Evolutionary conservation across 2,113 vertebrate species (phyloP).

Genomic region (Mus pahari): DNA sequence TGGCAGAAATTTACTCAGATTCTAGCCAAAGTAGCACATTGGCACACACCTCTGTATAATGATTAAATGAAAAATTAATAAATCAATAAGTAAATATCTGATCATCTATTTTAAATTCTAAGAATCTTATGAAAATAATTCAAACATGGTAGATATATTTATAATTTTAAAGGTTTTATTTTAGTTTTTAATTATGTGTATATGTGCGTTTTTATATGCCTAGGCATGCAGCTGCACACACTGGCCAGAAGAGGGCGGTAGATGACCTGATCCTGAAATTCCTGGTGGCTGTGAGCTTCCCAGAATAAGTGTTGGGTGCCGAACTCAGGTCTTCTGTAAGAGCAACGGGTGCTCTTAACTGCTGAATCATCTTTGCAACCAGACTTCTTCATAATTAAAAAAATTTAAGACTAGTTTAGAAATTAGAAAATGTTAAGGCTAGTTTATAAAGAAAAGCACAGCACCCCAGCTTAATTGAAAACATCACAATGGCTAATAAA

Average conservation of each 20-base stretch:
- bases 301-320: too few relatives aligned
- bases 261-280: background rate
- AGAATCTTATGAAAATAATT: background rate
- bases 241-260: too few relatives aligned
- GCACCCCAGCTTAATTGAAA: background rate
- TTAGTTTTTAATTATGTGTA: background rate
- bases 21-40: background rate
- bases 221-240: background rate
- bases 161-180: background rate
- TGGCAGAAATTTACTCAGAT: background rate
- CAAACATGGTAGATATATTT: background rate
- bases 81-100: background rate
- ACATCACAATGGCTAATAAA: background rate
- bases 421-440: background rate
- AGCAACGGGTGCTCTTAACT: background rate
- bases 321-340: background rate
- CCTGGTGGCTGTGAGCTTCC: background rate
- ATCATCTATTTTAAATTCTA: background rate
- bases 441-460: constrained; percentile 15
- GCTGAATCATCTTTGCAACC: background rate
- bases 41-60: background rate
- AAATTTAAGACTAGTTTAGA: too few relatives aligned
- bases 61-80: background rate
- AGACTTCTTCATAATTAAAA: constrained; percentile 1
- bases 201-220: background rate